These are phyloP conservation scores for Callyntrura sp. DNA, from an alignment of 2,888 invertebrate genomes.

Conservation along the genomic window DNA sequence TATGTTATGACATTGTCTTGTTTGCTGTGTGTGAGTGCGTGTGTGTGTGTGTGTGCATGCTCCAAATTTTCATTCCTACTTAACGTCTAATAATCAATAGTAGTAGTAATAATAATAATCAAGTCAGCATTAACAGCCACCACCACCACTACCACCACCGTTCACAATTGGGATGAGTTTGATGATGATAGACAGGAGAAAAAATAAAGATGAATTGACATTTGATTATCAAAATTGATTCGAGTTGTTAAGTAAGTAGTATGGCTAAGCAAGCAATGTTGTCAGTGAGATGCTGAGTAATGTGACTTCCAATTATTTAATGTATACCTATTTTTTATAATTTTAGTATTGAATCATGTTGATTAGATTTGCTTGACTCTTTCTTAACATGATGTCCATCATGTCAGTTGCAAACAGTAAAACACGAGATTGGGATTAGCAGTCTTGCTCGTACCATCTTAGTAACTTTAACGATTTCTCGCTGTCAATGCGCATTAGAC, in stretches of 20 bases:
- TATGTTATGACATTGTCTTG: conserved; percentile 25
- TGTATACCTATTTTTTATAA: no score
- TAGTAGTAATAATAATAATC: conserved; percentile 1
- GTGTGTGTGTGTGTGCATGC: no score
- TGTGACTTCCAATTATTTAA: conserved; percentile 33
- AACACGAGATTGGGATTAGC: conserved; percentile 25
- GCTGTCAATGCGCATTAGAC: no score
- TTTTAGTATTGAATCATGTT: conserved; percentile 36
- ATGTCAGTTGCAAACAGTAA: conserved; percentile 17
- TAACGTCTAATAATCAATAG: conserved; percentile 15
- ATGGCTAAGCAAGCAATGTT: not conserved
- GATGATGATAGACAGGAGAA: conserved; percentile 65
- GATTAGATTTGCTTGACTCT: conserved; percentile 51
- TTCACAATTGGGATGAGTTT: conserved; percentile 22
- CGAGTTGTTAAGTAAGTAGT: not conserved
- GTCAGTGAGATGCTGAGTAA: conserved; percentile 5
- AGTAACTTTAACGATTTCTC: not conserved
- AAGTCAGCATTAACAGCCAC: conserved; percentile 1
- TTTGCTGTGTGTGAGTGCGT: conserved; percentile 35
- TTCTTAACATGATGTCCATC: conserved; percentile 49
- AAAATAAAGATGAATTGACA: conserved; percentile 72
- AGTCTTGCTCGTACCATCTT: not conserved
- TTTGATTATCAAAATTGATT: conserved; percentile 44
- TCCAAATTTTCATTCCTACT: conserved; percentile 15
- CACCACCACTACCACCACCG: not conserved